Base-by-base conservation (phyloP, 2,888 invertebrate species). In the Himalopsyche anomala region DNA sequence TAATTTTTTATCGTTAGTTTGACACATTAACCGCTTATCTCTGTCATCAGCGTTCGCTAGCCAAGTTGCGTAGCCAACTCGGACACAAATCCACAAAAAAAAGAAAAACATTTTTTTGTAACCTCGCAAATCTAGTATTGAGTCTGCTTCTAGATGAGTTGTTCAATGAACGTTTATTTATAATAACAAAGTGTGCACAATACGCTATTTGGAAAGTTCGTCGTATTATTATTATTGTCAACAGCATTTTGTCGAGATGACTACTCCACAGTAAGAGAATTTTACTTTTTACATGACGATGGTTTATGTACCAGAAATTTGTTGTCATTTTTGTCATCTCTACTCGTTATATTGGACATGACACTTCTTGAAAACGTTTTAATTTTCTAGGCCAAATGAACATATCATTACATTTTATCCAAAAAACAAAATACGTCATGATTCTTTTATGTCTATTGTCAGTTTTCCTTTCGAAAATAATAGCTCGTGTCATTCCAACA, bases 21-120 rank as follows among this genome's bases (percentile, higher is more conserved):
- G 74, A 74, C 74, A 74, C 74, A 74, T 74, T 74, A 74, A 74
- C 74, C 74, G 74, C 74, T 74, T 74, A 74, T 74, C 74, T 38
- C 12, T 74, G 74, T 36, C 74, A 74, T 74, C 74, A 74, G 74
- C 74, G 36, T 15, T 62, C 36, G 74, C 36, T 74, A 15, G 74
- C 74, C 69, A 69, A 69, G 11, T 11, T 69, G 6, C 28, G 36
- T 69, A 69, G 69, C 69, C 74, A 74, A 74, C 74, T 74, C 74
- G 74, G 36, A 74, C 74, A 74, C 74, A 28, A 36, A 36, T 74
- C 36, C 36, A 15, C 36, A 74, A 74, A 36, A 74, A 36, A 19
- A 74, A 74, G 15, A 74, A 51, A 51, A 51, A 51, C 51, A 51
- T 6, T 51, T 51, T 15, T 51, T 51, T 51, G 51, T 51, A 74